Evolutionary conservation across 2,888 invertebrate genomes (phyloP).

Genomic region (Bembecia ichneumoniformis): DNA sequence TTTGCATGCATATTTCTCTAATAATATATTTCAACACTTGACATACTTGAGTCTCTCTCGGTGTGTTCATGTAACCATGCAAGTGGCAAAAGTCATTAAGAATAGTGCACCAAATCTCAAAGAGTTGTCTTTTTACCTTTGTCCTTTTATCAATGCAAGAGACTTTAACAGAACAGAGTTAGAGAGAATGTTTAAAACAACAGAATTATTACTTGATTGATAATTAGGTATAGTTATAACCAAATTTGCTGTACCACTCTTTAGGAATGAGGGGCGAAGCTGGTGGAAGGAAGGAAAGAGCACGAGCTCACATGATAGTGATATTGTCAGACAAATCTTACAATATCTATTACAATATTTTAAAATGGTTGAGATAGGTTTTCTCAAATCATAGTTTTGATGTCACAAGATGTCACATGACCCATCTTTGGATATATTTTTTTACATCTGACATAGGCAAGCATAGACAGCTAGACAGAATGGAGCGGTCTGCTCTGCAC

Average conservation of each 20-base stretch:
- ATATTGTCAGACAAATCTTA: too few species aligned
- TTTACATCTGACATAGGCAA: too few species aligned
- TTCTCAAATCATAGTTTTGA: too few species aligned
- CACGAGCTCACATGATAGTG: too few species aligned
- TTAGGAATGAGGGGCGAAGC: too few species aligned
- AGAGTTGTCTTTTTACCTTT: constrained; percentile 64
- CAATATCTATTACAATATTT: not conserved
- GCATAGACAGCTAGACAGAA: too few species aligned
- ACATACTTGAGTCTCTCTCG: constrained; percentile 63
- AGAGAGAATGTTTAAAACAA: constrained; percentile 64
- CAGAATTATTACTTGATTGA: constrained; percentile 63
- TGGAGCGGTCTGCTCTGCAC: too few species aligned
- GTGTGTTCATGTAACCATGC: constrained; percentile 63
- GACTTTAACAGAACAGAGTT: constrained; percentile 59
- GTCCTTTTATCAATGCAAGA: constrained; percentile 61
- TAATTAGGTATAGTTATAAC: constrained; percentile 4
- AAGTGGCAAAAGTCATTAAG: constrained; percentile 62
- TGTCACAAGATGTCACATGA: too few species aligned
- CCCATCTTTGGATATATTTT: too few species aligned
- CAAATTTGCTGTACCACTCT: too few species aligned
- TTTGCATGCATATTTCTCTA: constrained; percentile 60
- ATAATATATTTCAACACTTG: constrained; percentile 57
- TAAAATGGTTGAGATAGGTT: too few species aligned
- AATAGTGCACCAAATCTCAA: constrained; percentile 60
- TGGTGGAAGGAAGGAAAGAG: too few species aligned